Percentiles rank a stretch among this genome's conserved stretches.
Evolutionary conservation across 2,113 vertebrate species (phyloP).

Genomic region (Grus americana): DNA sequence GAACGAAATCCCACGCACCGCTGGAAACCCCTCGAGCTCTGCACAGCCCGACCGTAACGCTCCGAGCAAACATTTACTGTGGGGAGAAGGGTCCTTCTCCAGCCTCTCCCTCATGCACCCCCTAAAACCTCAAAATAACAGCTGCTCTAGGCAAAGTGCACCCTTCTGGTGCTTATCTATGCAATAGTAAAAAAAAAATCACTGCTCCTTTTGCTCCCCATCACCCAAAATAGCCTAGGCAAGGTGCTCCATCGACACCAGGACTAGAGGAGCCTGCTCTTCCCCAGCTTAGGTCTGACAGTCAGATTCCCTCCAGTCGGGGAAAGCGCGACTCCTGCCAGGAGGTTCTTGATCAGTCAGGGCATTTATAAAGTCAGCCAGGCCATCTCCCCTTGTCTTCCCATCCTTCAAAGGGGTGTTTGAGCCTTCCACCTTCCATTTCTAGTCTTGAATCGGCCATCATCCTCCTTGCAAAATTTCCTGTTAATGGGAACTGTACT

Average conservation of each 20-base stretch:
- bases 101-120: not conserved
- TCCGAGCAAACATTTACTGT: not conserved
- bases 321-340: not conserved
- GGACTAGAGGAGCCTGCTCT: not conserved
- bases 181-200: not conserved
- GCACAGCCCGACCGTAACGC: fast-evolving
- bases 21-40: not conserved
- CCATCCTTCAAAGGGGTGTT: not conserved
- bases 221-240: not conserved
- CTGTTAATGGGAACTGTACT: not conserved
- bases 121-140: not conserved
- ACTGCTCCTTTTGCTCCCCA: not conserved
- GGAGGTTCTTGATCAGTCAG: not conserved
- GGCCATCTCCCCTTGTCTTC: not conserved
- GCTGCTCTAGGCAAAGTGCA: not conserved
- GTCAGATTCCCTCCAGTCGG: not conserved
- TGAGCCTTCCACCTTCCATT: not conserved
- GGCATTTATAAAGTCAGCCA: not conserved
- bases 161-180: not conserved
- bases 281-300: not conserved
- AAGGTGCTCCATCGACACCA: not conserved
- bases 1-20: fast-evolving
- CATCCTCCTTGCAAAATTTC: not conserved
- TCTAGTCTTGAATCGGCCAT: not conserved
- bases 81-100: fast-evolving